Base-by-base conservation (phyloP, 1,140 invertebrate genomes). In the Rhopalosiphum padi region DNA sequence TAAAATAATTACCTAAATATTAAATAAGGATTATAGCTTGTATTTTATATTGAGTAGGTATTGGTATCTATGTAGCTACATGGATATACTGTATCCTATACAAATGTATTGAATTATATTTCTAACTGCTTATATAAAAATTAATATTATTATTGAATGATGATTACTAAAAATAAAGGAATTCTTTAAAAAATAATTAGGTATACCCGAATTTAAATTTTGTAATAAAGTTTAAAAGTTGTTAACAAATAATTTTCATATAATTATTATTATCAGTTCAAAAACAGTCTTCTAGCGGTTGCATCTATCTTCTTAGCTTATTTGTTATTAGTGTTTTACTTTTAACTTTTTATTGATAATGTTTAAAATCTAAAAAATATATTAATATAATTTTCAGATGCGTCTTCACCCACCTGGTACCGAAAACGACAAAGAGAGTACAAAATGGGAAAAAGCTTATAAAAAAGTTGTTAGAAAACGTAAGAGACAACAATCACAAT, bases 371-470 rank as follows among this genome's bases (percentile, higher is more conserved):
- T 46, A n/a, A 48, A 46, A 2, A 30, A 25, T 35, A 41, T 18
- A 60, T 60, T 55, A 21, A 68, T 90, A 60, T 60, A 37, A 0
- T 95, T 96, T 95, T 94, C 95, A 97, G 96, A 96, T 96, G 96
- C 95, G 96, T 94, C 95, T 96, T 94, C 96, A 96, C 95, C 96
- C 96, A 41, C 96, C 96, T n/a, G 96, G 96, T 94, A 96, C 96
- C 93, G 96, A 96, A 43, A 93, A 94, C 53, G 93, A 94, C 37
- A 94, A 92, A 93, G 83, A 93, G 18, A 90, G 93, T 43, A 88
- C 94, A 82, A 94, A 94, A 94, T 94, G 94, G 94, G 93, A 94
- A 51, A 91, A 90, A 88, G 93, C 94, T 22, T 94, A 94, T 51
- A 94, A 94, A 53, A 94, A 94, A 93, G 93, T 94, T 41, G 91